phyloP scores from a whole-genome alignment of 2,797 vertebrate genomes.

The Sarcoramphus papa region DNA sequence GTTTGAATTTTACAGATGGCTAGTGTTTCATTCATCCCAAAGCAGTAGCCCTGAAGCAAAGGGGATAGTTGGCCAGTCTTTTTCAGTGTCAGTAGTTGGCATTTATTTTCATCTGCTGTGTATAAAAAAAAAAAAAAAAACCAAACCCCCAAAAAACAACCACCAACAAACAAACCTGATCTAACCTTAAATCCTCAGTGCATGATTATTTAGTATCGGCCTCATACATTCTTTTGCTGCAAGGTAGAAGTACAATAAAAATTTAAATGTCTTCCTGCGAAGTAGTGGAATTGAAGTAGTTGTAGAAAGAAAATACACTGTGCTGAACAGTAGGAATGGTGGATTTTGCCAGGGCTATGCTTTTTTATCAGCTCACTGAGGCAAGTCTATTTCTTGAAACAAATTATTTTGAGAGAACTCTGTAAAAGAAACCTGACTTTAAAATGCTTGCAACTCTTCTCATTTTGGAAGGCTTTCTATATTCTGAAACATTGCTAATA shows the following conservation, averaged over 20 bases:
- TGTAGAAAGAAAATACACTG: constrained; percentile 24
- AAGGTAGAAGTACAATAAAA: constrained; percentile 54
- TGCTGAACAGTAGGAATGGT: constrained; percentile 46
- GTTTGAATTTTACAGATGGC: constrained; percentile 44
- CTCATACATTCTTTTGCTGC: constrained; percentile 8
- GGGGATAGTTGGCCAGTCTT: background rate
- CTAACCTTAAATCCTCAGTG: background rate
- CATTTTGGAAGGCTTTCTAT: background rate
- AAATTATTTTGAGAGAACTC: constrained; percentile 4
- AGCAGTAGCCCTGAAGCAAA: constrained; percentile 25
- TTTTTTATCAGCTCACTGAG: constrained; percentile 44
- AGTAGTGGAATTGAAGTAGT: constrained; percentile 53
- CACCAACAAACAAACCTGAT: background rate
- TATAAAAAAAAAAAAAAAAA: background rate
- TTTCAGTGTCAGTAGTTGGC: constrained; percentile 12
- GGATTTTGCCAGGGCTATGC: background rate
- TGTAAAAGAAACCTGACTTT: constrained; percentile 15
- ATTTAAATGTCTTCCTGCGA: constrained; percentile 62
- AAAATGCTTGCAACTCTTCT: constrained; percentile 29
- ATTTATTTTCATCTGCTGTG: constrained; percentile 35
- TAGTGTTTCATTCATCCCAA: background rate
- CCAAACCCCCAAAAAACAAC: background rate
- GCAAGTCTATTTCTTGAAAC: constrained; percentile 16
- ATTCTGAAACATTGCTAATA: background rate
- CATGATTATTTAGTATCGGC: constrained; percentile 49